Evolutionary conservation across 2,113 vertebrate species (phyloP), one percentile per base, ranked within the genome.

Genomic region (Diglossa brunneiventris): DNA sequence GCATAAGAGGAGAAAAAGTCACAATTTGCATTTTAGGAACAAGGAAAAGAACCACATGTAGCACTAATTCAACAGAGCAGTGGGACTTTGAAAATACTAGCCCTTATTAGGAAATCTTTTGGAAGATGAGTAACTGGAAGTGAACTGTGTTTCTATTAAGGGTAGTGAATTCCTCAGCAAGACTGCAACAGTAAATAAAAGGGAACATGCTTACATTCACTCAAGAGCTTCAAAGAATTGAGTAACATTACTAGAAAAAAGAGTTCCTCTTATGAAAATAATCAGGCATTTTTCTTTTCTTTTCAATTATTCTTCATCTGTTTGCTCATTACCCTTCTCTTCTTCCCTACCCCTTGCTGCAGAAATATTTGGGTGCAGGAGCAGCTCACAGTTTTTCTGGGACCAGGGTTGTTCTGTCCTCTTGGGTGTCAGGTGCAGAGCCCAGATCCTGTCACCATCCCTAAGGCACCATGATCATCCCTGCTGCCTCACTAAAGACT

Each of bases 71-170:
- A 97, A 69, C 68, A 93, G 79, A 94, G 86, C 73, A 37, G 66
- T 21, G 23, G 80, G 63, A 63, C 42, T 96, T 75, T 98, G 93
- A 95, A 97, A 97, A 96, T 95, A 95, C 85, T 88, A 96, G 72
- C 81, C 98, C 98, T 98, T 98, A 98, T 98, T 98, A 97, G 98
- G 98, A 73, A 96, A 98, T 98, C 96, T 97, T 94, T 72, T 92
- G 91, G 96, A 96, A 97, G 96, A 97, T 81, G 98, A 97, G 95
- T 81, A 97, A 89, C 93, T 96, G 91, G 88, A 89, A 95, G 63
- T 64, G 83, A 96, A 92, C 75, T 81, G 79, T 95, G 95, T 96
- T 97, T 97, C 97, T 97, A 94, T 97, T 97, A 94, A 93, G 94
- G 95, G 97, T 72, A 97, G 92, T 75, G 97, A 95, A 98, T 97